Evolutionary conservation across 1,140 invertebrate genomes (phyloP), one percentile per base, ranked within the genome.

Genomic region (Trachymyrmex cornetzi): DNA sequence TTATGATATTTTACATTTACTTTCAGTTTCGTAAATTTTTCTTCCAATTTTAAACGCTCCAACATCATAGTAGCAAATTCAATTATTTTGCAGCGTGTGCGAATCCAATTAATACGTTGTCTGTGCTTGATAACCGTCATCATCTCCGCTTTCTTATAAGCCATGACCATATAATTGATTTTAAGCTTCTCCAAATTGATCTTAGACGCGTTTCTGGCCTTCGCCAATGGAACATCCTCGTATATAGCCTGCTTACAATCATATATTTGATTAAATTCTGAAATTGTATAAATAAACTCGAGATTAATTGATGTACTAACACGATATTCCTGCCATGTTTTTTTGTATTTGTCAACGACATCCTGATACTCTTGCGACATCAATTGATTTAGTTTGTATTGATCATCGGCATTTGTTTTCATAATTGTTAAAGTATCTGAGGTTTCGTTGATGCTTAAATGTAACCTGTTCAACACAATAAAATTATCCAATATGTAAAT

Each of bases 221-320:
- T 88, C 1, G 90, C 89, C 34, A 90, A 19, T 0, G 90, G 89
- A 27, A 90, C 87, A 5, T 80, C 16, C n/a, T 91, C 90, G 30
- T 90, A 91, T 11, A 24, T 38, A 14, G 50, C 44, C 90, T 91
- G 34, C 9, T 67, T 11, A 16, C 6, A 0, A 87, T 71, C 34
- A 19, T 5, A 57, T 64, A 44, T 24, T 53, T 19, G 27, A 24
- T 64, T 79, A 55, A 55, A 67, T 14, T 22, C 6, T 27, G n/a
- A 87, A 30, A 19, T 44, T 11, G 4, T 27, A 24, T 7, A n/a
- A 55, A n/a, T 9, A 66, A n/a, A 66, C 9, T 3, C 4, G 3
- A 66, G 7, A 44, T 34, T 66, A 24, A 12, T 1, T 16, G 9
- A 14, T 50, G 14, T 81, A 88, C 69, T 16, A n/a, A 91, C 89